A percentile compares a stretch with the other conserved stretches of the same genome.
Conservation (phyloP, 2,888 invertebrate species). For the Callimorpha dominula region DNA sequence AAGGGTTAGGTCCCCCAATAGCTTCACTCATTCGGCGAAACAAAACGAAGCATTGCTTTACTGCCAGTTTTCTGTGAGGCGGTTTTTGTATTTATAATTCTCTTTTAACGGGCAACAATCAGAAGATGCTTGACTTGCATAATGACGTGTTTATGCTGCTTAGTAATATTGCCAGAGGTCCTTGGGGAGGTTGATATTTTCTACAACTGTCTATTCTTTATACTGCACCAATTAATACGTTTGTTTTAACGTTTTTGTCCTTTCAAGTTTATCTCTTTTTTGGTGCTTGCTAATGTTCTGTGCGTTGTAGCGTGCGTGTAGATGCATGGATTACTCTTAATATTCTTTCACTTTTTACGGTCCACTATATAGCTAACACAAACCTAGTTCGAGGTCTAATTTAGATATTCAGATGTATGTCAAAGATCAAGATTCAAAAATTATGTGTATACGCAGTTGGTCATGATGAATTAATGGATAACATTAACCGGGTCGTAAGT, state of each 20-base stretch:
- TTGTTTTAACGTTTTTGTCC: background rate
- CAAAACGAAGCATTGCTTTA: no score
- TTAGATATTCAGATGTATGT: background rate
- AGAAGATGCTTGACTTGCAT: no score
- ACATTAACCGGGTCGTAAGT: background rate
- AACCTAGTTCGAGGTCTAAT: background rate
- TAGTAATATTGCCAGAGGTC: background rate
- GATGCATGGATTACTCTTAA: background rate
- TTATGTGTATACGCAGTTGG: background rate
- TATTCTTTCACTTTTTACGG: background rate
- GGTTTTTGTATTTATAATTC: no score
- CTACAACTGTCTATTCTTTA: background rate
- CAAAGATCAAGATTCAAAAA: background rate
- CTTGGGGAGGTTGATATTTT: background rate
- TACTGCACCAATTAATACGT: background rate
- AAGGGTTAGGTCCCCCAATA: no score
- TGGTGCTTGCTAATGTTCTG: no score
- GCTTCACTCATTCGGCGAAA: no score
- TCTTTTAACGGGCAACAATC: no score
- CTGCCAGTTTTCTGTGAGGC: no score
- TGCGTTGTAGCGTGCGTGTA: no score
- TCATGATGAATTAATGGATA: background rate
- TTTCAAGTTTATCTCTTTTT: no score
- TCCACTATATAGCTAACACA: background rate
- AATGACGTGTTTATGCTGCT: no score